A percentile compares a stretch with the other conserved stretches of the same genome.
Evolutionary conservation across 2,888 invertebrate genomes (phyloP).

Genomic region (Sarcophaga rosellei): DNA sequence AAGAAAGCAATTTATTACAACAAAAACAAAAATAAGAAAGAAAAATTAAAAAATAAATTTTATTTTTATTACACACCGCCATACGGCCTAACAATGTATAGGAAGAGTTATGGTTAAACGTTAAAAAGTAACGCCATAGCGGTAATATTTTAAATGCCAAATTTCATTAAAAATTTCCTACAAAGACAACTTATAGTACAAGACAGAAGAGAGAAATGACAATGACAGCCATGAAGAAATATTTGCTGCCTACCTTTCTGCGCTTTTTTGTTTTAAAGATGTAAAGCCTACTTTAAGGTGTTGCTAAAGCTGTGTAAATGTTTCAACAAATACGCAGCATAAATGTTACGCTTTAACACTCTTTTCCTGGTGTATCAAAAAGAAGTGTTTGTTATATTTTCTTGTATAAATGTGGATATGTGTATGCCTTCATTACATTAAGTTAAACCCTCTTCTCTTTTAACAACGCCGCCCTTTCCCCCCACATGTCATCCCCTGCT

Average conservation of each 20-base stretch:
- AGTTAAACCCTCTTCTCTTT: not conserved
- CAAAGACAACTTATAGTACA: not conserved
- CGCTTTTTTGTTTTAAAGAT: not conserved
- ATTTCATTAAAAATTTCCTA: not conserved
- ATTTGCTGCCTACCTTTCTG: not conserved
- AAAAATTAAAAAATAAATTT: not conserved
- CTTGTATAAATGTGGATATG: not conserved
- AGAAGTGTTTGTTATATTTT: slow-evolving; percentile 21
- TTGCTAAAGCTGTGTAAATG: slow-evolving; percentile 38
- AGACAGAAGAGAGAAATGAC: not conserved
- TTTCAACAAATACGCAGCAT: slow-evolving; percentile 18
- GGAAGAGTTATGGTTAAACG: not conserved
- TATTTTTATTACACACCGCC: not conserved
- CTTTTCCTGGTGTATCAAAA: slow-evolving; percentile 14
- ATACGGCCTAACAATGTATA: not conserved
- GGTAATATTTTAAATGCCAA: not conserved
- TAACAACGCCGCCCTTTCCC: not conserved
- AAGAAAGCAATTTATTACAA: not conserved
- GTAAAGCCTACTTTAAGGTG: slow-evolving; percentile 62
- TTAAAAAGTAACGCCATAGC: not conserved
- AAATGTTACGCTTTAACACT: slow-evolving; percentile 63
- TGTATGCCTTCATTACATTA: slow-evolving; percentile 56
- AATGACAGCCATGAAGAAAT: not conserved
- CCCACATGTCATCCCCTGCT: not conserved
- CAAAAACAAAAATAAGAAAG: not conserved